A percentile compares a stretch with the other conserved stretches of the same genome.
These are phyloP conservation scores for Pissodes strobi DNA, from an alignment of 1,140 invertebrate genomes.

Conservation along the genomic window DNA sequence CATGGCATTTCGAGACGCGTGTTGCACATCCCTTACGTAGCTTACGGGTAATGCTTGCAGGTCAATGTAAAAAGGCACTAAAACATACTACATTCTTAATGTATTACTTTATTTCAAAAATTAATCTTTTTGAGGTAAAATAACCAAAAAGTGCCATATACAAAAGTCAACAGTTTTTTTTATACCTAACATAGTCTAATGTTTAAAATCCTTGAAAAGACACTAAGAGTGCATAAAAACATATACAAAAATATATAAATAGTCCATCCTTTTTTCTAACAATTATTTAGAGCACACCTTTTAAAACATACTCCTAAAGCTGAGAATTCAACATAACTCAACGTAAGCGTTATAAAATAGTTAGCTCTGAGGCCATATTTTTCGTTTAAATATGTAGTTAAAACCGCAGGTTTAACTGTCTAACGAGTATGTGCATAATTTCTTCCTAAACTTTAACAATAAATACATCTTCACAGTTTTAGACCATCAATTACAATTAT, in stretches of 20 bases:
- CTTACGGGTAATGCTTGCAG: too few species aligned
- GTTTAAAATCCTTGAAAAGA: constrained; percentile 15
- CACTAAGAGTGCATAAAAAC: constrained; percentile 34
- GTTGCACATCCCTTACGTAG: too few species aligned
- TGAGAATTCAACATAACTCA: too few species aligned
- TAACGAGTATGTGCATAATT: neutral
- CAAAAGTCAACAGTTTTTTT: constrained; percentile 15
- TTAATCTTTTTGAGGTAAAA: too few species aligned
- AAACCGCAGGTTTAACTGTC: neutral
- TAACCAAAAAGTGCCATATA: constrained; percentile 24
- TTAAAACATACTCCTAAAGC: neutral
- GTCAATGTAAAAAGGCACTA: too few species aligned
- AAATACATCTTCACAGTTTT: constrained; percentile 6
- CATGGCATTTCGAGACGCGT: too few species aligned
- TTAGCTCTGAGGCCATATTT: too few species aligned
- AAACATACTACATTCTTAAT: too few species aligned
- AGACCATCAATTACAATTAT: too few species aligned
- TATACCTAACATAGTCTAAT: constrained; percentile 8
- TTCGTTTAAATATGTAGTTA: neutral
- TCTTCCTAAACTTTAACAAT: constrained; percentile 1
- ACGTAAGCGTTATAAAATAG: too few species aligned
- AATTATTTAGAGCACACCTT: neutral
- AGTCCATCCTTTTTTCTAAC: neutral
- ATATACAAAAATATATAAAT: constrained; percentile 36
- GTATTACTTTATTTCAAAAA: too few species aligned